Percentiles rank a stretch among this genome's conserved stretches.
These are phyloP conservation scores for Tarsius wallacei DNA, from an alignment of 2,797 vertebrate species.

Conservation along the genomic window DNA sequence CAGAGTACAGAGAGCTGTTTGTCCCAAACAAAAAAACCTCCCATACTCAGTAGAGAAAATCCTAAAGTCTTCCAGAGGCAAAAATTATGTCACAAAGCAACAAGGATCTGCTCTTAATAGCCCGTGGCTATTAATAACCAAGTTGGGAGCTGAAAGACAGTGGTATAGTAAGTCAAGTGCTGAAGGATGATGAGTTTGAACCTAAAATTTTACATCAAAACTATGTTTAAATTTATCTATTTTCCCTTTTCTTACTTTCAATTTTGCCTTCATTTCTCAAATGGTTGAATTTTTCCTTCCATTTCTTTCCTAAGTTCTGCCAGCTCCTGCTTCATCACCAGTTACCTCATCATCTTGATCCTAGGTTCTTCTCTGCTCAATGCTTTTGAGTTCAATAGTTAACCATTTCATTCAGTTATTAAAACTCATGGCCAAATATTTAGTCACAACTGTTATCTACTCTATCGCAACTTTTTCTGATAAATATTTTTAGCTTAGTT, in stretches of 20 bases:
- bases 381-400: slow-evolving; percentile 5
- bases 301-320: slow-evolving; percentile 20
- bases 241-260: slow-evolving; percentile 1
- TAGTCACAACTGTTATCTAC: slow-evolving; percentile 34
- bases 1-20: too few relatives aligned
- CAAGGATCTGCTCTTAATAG: background rate
- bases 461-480: slow-evolving; percentile 15
- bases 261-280: slow-evolving; percentile 38
- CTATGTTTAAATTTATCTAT: background rate
- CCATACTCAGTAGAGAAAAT: background rate
- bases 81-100: background rate
- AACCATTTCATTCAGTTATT: background rate
- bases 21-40: background rate
- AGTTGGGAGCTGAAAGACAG: background rate
- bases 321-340: background rate
- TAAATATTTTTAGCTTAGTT: background rate
- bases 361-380: slow-evolving; percentile 31
- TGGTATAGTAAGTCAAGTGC: background rate
- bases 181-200: slow-evolving; percentile 7
- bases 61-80: slow-evolving; percentile 34
- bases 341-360: background rate
- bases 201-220: slow-evolving; percentile 3
- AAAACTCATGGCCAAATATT: slow-evolving; percentile 43
- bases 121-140: background rate
- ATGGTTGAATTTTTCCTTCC: background rate